Conservation (phyloP, 2,888 invertebrate species). For the Clunio marinus region DNA sequence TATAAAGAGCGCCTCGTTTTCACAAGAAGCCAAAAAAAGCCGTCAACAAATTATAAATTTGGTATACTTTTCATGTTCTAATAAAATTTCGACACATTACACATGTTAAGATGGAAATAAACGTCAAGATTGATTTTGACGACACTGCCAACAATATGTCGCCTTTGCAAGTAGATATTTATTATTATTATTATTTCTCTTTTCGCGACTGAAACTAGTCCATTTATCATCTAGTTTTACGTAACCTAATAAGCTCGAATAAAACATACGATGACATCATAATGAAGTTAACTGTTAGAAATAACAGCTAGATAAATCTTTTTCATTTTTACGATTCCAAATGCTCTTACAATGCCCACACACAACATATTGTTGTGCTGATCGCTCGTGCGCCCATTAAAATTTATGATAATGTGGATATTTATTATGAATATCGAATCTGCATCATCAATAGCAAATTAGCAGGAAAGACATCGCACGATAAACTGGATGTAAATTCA, state of each 20-base stretch:
- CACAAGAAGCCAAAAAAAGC: background rate
- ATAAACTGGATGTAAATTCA: background rate
- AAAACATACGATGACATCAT: too few species aligned
- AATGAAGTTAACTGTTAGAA: slow-evolving; percentile 16
- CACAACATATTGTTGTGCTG: background rate
- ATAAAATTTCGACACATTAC: too few species aligned
- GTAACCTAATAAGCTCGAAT: too few species aligned
- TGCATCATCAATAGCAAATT: slow-evolving; percentile 28
- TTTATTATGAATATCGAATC: slow-evolving; percentile 22
- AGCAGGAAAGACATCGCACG: background rate
- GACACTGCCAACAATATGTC: too few species aligned
- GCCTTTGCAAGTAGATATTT: too few species aligned
- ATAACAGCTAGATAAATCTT: slow-evolving; percentile 20
- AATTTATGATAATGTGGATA: slow-evolving; percentile 25
- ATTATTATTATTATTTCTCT: too few species aligned
- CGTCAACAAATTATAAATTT: too few species aligned
- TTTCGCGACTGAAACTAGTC: background rate
- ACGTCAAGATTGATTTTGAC: too few species aligned
- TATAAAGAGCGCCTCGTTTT: background rate
- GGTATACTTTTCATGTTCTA: too few species aligned
- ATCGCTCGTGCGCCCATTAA: background rate
- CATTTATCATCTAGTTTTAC: background rate
- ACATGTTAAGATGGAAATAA: too few species aligned
- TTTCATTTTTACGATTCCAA: background rate
- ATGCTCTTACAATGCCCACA: slow-evolving; percentile 19